These are phyloP conservation scores for Pyxicephalus adspersus DNA, from an alignment of 2,113 vertebrate species.

Conservation along the genomic window DNA sequence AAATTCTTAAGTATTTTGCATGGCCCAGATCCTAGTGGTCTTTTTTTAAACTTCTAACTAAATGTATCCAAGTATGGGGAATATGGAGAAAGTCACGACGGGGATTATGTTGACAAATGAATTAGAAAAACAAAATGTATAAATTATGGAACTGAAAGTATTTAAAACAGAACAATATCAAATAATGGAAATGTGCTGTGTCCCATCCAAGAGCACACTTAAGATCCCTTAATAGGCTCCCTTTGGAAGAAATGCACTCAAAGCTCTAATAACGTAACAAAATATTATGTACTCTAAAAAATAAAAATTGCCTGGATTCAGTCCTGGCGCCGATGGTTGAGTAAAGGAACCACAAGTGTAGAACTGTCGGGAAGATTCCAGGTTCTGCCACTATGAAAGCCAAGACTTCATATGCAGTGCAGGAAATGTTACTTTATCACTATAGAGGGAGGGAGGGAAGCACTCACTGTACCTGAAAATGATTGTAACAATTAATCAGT, in stretches of 20 bases:
- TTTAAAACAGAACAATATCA: slow-evolving; percentile 25
- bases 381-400: slow-evolving; percentile 46
- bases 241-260: slow-evolving; percentile 57
- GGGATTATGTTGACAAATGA: slow-evolving; percentile 4
- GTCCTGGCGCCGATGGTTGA: slow-evolving; percentile 64
- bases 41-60: no score
- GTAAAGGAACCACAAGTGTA: slow-evolving; percentile 67
- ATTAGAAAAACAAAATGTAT: slow-evolving; percentile 48
- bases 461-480: no score
- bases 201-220: slow-evolving; percentile 32
- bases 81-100: no score
- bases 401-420: slow-evolving; percentile 54
- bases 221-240: slow-evolving; percentile 59
- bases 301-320: slow-evolving; percentile 46
- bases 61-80: no score
- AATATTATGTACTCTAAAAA: slow-evolving; percentile 53
- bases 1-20: no score
- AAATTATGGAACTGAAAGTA: slow-evolving; percentile 48
- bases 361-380: slow-evolving; percentile 65
- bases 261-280: slow-evolving; percentile 59
- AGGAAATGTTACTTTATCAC: slow-evolving; percentile 54
- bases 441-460: slow-evolving; percentile 1
- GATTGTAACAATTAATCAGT: no score
- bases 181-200: slow-evolving; percentile 30
- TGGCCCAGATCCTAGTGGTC: no score